These are phyloP conservation scores for Terrapene triunguis DNA, from an alignment of 2,113 vertebrate species.

Conservation along the genomic window DNA sequence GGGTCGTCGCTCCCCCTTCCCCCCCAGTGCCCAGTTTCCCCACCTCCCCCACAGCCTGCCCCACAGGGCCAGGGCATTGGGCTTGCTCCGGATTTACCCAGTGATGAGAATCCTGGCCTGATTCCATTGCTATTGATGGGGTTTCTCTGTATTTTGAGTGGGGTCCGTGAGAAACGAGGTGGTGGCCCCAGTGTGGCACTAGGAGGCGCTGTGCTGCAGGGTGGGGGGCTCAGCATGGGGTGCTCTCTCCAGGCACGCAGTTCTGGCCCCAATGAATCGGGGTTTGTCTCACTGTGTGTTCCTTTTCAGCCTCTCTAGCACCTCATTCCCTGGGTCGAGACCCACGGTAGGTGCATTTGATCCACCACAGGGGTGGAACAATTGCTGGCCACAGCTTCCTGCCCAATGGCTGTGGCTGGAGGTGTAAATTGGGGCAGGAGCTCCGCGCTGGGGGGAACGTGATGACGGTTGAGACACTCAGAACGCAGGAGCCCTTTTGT, in stretches of 20 bases:
- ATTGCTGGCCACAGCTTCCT: neutral
- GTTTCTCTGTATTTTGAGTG: too few species aligned
- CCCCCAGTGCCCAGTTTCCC: too few species aligned
- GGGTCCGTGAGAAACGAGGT: neutral
- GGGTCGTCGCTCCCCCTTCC: too few species aligned
- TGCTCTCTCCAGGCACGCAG: too few species aligned
- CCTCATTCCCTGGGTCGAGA: neutral
- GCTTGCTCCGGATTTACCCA: neutral
- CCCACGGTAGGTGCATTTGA: too few species aligned
- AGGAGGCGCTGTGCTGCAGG: too few species aligned
- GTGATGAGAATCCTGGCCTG: neutral
- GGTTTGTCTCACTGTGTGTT: neutral
- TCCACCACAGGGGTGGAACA: neutral
- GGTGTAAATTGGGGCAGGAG: neutral
- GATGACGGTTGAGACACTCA: neutral
- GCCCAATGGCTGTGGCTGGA: neutral
- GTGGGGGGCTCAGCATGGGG: too few species aligned
- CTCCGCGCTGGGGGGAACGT: neutral
- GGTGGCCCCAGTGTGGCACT: too few species aligned
- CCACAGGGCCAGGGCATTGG: neutral
- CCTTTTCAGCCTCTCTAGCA: neutral
- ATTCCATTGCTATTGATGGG: too few species aligned
- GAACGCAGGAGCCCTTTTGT: neutral
- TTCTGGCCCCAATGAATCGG: too few species aligned
- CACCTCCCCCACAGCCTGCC: neutral